Base-by-base conservation (phyloP, 2,888 invertebrate species). In the Teleiodes luculella region DNA sequence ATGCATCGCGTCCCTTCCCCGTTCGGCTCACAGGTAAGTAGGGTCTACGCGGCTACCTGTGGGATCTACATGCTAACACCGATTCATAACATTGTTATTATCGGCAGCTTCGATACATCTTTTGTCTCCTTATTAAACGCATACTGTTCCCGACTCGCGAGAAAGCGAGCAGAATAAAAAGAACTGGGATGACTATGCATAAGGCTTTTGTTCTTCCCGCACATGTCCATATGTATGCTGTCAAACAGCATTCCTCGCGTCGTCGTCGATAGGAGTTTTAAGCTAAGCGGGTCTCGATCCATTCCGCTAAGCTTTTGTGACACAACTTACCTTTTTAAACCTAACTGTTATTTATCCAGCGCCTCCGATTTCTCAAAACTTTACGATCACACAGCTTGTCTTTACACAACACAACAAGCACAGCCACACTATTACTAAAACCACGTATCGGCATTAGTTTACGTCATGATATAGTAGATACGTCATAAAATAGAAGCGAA, bases 181-280 rank as follows among this genome's bases (percentile, higher is more conserved):
- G 74, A 80, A 76, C 77, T 73, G 76, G 74, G 78, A 84, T 80
- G 86, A 83, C 81, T 83, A 74, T 83, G 84, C 84, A 82, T 75
- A 82, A 82, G 84, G 83, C 88, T 89, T 86, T 89, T 88, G 86
- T 88, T 89, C 86, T 88, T 89, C 86, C 84, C 84, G 84, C 80
- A 86, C 78, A 83, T 72, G 67, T 66, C 70, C 72, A 70, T 67
- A 70, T 84, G 82, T 83, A 86, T 83, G 87, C 86, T 83, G 88
- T 88, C 89, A 82, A 83, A 83, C 89, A 76, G 80, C 88, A 89
- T 89, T 89, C 88, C 88, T 80, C 76, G 73, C 81, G 76, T 80
- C 80, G 83, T 81, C 84, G 83, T 81, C 84, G 83, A 86, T 85
- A 83, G 84, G 78, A 80, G 79, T 84, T 80, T 49, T 57, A 46